Base-by-base conservation (phyloP, 2,113 vertebrate species). In the Oxyura jamaicensis region DNA sequence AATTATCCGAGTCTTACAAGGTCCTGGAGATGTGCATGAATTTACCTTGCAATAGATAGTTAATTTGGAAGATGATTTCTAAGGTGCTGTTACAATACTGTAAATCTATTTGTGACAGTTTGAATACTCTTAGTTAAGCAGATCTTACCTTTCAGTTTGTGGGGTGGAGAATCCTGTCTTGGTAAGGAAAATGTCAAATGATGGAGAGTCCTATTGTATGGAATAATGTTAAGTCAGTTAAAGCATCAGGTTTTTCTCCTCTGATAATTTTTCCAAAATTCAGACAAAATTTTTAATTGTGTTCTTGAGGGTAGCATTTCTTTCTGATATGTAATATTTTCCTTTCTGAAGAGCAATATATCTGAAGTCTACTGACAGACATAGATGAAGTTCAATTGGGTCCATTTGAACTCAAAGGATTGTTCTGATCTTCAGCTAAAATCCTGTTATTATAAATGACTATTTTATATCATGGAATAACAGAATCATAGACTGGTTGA, bases 101-200 rank as follows among this genome's bases (percentile, higher is more conserved):
- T 74, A 69, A 78, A 86, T 62, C 11, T 95, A 5, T 58, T 92
- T 68, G 67, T 52, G 11, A 20, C 11, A 31, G 7, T 52, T 77
- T 53, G 25, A 72, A 85, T 78, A 65, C 29, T 66, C 28, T 39
- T 15, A 39, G 35, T 44, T 50, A 76, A 16, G 11, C 18, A 66
- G 41, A 3, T 73, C 13, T 29, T 72, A 33, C 31, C 31, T 81
- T 91, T 53, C 11, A 22, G 8, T 36, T 15, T 72, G 23, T 48
- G n/a, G 3, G 13, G 8, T 88, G 18, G 13, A 86, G 6, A 83
- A 82, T 62, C 8, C 28, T 46, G 10, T 58, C 5, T 13, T 42
- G 8, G 4, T 67, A 65, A 2, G 17, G 1, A 1, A 81, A 68
- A 21, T 2, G 4, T 42, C 5, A 50, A 74, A 42, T 46, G 10